These are phyloP conservation scores for Hormaphis cornu DNA, from an alignment of 1,140 invertebrate species.

Conservation along the genomic window DNA sequence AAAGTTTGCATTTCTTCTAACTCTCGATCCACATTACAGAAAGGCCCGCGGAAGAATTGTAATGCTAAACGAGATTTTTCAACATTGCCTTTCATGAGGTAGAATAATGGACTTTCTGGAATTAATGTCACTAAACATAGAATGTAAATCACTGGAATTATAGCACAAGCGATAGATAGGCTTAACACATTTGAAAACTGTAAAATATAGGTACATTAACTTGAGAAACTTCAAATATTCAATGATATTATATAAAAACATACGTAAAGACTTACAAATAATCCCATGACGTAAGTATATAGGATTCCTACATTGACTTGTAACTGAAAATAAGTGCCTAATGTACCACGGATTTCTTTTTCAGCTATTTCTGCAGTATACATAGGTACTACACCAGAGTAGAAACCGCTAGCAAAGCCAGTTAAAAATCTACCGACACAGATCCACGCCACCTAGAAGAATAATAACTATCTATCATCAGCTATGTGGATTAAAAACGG, in stretches of 20 bases:
- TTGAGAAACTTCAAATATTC: slow-evolving; percentile 38
- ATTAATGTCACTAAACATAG: slow-evolving; percentile 56
- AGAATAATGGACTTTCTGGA: slow-evolving; percentile 72
- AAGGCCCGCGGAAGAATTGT: slow-evolving; percentile 54
- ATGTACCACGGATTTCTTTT: slow-evolving; percentile 62
- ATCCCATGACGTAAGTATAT: slow-evolving; percentile 50
- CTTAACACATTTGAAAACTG: slow-evolving; percentile 51
- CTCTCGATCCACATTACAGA: slow-evolving; percentile 34
- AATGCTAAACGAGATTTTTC: slow-evolving; percentile 52
- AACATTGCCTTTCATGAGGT: slow-evolving; percentile 48
- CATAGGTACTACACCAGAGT: slow-evolving; percentile 64
- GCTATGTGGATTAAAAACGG: background rate
- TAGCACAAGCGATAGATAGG: slow-evolving; percentile 57
- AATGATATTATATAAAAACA: slow-evolving; percentile 34
- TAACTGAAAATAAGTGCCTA: slow-evolving; percentile 44
- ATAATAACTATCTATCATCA: background rate
- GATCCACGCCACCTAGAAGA: slow-evolving; percentile 50
- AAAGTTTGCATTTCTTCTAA: background rate
- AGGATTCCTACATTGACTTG: slow-evolving; percentile 57
- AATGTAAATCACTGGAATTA: slow-evolving; percentile 57
- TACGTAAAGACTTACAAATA: slow-evolving; percentile 36
- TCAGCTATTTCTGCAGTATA: slow-evolving; percentile 77
- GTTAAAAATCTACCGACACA: slow-evolving; percentile 63
- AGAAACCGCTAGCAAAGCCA: slow-evolving; percentile 63
- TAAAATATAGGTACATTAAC: slow-evolving; percentile 38